Conservation (phyloP, 2,888 invertebrate species). For the Gasteruption jaculator region DNA sequence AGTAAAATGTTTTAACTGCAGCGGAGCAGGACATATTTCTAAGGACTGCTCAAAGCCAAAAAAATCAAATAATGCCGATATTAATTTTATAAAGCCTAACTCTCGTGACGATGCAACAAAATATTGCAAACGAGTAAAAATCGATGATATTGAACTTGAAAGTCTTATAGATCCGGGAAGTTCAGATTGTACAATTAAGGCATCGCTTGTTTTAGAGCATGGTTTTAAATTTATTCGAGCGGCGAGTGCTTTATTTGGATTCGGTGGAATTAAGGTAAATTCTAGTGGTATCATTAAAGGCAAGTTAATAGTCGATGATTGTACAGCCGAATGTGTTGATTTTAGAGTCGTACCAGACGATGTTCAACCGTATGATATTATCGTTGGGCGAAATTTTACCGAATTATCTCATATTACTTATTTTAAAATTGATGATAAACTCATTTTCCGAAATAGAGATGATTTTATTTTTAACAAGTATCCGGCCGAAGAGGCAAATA, state of each 20-base stretch:
- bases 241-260: slow-evolving; percentile 13
- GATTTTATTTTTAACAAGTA: background rate
- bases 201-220: slow-evolving; percentile 17
- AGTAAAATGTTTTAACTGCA: slow-evolving; percentile 14
- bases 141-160: slow-evolving; percentile 4
- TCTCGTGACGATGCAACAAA: too few species aligned
- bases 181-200: slow-evolving; percentile 25
- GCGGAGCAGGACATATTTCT: slow-evolving; percentile 13
- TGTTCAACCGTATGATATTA: slow-evolving; percentile 24
- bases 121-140: slow-evolving; percentile 14
- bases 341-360: slow-evolving; percentile 27
- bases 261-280: too few species aligned
- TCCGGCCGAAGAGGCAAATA: too few species aligned
- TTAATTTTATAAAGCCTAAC: too few species aligned
- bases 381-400: slow-evolving; percentile 26
- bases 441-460: slow-evolving; percentile 2
- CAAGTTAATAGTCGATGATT: slow-evolving; percentile 19
- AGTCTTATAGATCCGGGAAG: slow-evolving; percentile 25
- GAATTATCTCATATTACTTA: slow-evolving; percentile 23
- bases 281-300: slow-evolving; percentile 14
- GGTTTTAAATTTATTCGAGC: slow-evolving; percentile 7
- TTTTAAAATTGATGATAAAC: slow-evolving; percentile 19
- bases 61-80: too few species aligned
- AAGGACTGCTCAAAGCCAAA: slow-evolving; percentile 12
- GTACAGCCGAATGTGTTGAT: slow-evolving; percentile 16